Evolutionary conservation across 1,140 invertebrate genomes (phyloP), one percentile per base, ranked within the genome.

Genomic region (Palaemon carinicauda): DNA sequence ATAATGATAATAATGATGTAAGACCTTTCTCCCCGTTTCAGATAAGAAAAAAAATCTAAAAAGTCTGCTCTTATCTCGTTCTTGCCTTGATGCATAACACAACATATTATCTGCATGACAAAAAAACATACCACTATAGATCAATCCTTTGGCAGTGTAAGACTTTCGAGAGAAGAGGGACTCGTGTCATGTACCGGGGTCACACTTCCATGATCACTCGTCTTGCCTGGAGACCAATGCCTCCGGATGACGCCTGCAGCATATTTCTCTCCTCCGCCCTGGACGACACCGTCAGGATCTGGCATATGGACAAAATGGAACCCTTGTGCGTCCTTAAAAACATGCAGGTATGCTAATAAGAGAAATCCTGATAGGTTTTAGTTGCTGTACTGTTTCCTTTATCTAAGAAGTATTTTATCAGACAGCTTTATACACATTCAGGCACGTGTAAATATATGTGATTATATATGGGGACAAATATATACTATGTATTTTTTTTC

Each of bases 231-330:
- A 33, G 83, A 4, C 77, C 83, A 9, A n/a, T 15, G 75, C 51
- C 27, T 4, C 83, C 54, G 3, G 24, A 21, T 2, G 83, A 86
- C 50, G 50, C 75, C 75, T 60, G 74, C 27, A n/a, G 24, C 33
- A 77, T 86, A 33, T 86, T 86, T 77, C 83, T 86, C 77, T 86
- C 83, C 1, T 29, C 77, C 17, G 83, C 83, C 77, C 56, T 86
- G 17, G 83, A 86, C 19, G 83, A 86, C 50, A 80, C 83, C 60
- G 33, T 86, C 77, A 71, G 83, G 52, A 75, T 86, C 50, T 86
- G 83, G 83, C 83, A 86, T 33, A 3, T 80, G 19, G 83, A 86
- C 51, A 69, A 73, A 29, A 31, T 10, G 10, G 12, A 69, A 65
- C 29, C 83, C n/a, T 77, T 80, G 54, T 79, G 56, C 15, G 60